Base-by-base conservation (phyloP, 2,797 vertebrate species). In the Onychomys torridus region DNA sequence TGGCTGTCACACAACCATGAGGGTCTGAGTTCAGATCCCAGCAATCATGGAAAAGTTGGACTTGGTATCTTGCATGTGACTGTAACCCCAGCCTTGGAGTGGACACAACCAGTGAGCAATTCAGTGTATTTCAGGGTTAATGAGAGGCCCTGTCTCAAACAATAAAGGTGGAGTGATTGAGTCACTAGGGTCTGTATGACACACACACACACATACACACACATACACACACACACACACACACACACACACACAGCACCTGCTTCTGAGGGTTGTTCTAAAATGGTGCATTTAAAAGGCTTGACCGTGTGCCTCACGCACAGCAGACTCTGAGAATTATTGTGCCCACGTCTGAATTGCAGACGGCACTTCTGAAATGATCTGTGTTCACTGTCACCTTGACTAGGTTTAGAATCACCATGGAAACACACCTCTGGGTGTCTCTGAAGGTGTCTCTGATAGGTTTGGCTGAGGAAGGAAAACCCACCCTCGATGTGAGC, bases 261-360 rank as follows among this genome's bases (percentile, higher is more conserved):
- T 65, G 61, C 61, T 65, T 82, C 73, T 59, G 61, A 23, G 12
- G 5, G 29, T 10, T 27, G 59, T 46, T 57, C 23, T 9, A 63
- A 11, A 71, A 73, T 1, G 16, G n/a, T 27, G 13, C 46, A 34
- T 65, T 34, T 23, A 57, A 75, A 93, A 81, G 85, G 49, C 34
- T n/a, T 43, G 55, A 85, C 16, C 0, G 29, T 9, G 0, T 11
- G 40, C 59, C 6, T 69, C 34, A 17, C 11, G 19, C 34, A 21
- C 4, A 17, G 49, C 67, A 40, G 67, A 69, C 14, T 32, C 40
- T 27, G 6, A 21, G 19, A 2, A 8, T 14, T 27, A 37, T 0
- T 9, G 19, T 11, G 1, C 59, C 1, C 0, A 1, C 1, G 0
- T 21, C 83, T 67, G 2, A 32, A 23, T 29, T 34, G 55, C 55